phyloP scores from a whole-genome alignment of 2,797 vertebrate genomes.

The Malurus splendens region DNA sequence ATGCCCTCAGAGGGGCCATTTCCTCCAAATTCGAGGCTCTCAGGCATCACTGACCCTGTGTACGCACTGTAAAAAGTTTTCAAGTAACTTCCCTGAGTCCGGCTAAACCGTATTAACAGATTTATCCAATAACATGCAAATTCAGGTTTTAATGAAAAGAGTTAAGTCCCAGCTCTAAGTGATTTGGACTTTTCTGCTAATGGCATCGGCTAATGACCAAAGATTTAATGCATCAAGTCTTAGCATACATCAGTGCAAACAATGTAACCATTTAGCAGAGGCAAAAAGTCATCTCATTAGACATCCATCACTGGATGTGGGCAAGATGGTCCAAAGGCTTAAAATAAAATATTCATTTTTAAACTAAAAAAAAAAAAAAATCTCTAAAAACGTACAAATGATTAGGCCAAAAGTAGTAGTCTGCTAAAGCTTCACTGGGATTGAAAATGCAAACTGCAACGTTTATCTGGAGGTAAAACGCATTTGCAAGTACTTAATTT shows the following conservation, averaged over 20 bases:
- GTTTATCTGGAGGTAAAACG: constrained; percentile 49
- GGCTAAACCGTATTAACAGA: constrained; percentile 55
- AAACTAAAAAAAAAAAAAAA: not conserved
- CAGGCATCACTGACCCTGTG: not conserved
- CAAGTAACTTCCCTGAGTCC: constrained; percentile 29
- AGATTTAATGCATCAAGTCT: constrained; percentile 58
- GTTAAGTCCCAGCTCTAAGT: constrained; percentile 56
- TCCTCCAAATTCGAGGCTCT: not conserved
- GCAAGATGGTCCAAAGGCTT: constrained; percentile 50
- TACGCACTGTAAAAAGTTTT: not conserved
- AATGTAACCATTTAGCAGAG: constrained; percentile 29
- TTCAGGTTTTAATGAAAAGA: constrained; percentile 53
- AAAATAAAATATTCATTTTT: constrained; percentile 57
- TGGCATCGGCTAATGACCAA: constrained; percentile 58
- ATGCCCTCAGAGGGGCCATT: not conserved
- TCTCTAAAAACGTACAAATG: constrained; percentile 23
- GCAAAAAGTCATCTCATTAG: constrained; percentile 55
- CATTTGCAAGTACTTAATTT: constrained; percentile 60
- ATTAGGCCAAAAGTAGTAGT: constrained; percentile 45
- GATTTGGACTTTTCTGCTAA: constrained; percentile 61
- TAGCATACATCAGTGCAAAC: constrained; percentile 38
- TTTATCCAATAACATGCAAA: constrained; percentile 62
- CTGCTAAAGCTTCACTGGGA: constrained; percentile 35
- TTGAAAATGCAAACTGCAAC: constrained; percentile 42
- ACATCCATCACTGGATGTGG: constrained; percentile 22